These are phyloP conservation scores for Grantiella picta DNA, from an alignment of 2,113 vertebrate genomes.

Conservation along the genomic window DNA sequence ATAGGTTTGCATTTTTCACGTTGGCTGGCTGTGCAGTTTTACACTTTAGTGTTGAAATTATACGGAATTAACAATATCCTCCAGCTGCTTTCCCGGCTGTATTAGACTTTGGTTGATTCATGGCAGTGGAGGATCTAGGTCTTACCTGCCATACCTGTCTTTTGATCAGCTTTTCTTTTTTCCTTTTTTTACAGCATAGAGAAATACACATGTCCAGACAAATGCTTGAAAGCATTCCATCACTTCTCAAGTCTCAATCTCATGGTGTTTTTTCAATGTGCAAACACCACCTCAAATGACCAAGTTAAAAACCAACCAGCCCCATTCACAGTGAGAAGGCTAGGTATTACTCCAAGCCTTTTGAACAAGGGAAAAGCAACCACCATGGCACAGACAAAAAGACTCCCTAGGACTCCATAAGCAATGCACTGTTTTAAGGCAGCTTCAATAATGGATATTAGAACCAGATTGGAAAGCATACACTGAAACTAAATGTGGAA, in stretches of 20 bases:
- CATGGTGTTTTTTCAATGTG: background rate
- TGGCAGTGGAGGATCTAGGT: background rate
- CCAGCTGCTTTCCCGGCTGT: background rate
- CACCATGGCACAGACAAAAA: background rate
- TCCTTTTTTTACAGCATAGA: background rate
- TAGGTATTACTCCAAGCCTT: background rate
- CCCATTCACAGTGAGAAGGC: background rate
- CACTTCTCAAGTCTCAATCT: background rate
- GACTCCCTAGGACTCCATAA: background rate
- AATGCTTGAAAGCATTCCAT: slow-evolving; percentile 9
- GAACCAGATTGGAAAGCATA: background rate
- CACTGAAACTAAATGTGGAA: slow-evolving; percentile 27
- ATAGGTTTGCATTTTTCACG: background rate
- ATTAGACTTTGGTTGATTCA: background rate
- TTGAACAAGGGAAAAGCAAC: background rate
- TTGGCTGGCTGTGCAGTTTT: background rate
- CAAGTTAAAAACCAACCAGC: background rate
- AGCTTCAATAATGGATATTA: background rate
- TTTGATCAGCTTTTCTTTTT: slow-evolving; percentile 13
- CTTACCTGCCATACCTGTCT: background rate
- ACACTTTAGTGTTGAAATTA: background rate
- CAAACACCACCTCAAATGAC: background rate
- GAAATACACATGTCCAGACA: background rate
- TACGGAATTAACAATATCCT: background rate
- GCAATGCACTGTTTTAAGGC: background rate